Conservation (phyloP, 2,888 invertebrate genomes). For the Germaria angustata region DNA sequence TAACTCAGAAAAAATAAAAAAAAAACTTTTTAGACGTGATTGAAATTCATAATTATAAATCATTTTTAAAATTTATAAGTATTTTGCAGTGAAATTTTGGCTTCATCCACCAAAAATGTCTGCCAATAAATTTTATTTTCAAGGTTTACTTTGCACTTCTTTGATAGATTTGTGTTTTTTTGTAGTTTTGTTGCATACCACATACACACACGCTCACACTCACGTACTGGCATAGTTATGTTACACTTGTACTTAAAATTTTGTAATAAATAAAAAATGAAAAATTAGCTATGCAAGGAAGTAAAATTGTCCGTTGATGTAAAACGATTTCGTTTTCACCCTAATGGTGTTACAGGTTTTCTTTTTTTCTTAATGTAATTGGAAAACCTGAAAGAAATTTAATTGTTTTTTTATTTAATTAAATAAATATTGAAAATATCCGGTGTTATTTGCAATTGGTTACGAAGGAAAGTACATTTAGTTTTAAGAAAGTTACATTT, state of each 20-base stretch:
- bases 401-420: conserved; percentile 18
- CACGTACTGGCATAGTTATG: not conserved
- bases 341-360: conserved; percentile 13
- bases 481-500: not conserved
- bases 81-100: conserved; percentile 62
- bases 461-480: not conserved
- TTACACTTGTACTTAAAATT: conserved; percentile 15
- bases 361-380: not conserved
- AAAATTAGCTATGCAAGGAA: conserved; percentile 4
- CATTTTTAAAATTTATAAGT: not conserved
- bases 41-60: conserved; percentile 47
- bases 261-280: conserved; percentile 23
- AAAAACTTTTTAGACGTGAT: conserved; percentile 40
- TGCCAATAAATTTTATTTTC: conserved; percentile 64
- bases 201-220: not conserved
- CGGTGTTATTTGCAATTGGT: conserved; percentile 1
- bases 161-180: conserved; percentile 18
- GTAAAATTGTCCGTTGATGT: not conserved
- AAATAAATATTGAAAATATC: conserved; percentile 8
- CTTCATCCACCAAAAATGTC: conserved; percentile 52
- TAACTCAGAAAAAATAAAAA: conserved; percentile 1
- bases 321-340: conserved; percentile 33
- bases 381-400: conserved; percentile 37
- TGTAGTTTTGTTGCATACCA: conserved; percentile 15
- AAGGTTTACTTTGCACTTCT: conserved; percentile 61